phyloP scores from a whole-genome alignment of 2,797 vertebrate genomes.

The Centropyge bicolor region DNA sequence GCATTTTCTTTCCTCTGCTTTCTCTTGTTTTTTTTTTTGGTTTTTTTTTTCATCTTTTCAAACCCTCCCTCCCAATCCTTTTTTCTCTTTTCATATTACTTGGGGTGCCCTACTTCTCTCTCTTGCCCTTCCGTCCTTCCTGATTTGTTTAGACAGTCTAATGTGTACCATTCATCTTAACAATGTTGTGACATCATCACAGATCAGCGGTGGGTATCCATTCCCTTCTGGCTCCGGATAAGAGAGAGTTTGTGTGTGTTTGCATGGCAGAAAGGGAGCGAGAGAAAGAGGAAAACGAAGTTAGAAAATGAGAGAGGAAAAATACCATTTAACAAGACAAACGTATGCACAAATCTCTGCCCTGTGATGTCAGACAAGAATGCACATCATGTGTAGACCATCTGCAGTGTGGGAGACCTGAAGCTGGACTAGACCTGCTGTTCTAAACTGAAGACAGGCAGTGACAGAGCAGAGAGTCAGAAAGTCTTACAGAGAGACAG shows the following conservation, averaged over 20 bases:
- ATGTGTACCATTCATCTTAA: constrained; percentile 65
- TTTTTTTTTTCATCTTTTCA: background rate
- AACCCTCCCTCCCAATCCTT: constrained; percentile 4
- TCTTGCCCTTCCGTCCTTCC: background rate
- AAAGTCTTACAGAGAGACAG: background rate
- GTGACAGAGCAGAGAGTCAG: constrained; percentile 11
- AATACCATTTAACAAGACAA: constrained; percentile 12
- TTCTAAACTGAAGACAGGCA: background rate
- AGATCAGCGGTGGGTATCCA: constrained; percentile 49
- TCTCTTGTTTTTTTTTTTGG: background rate
- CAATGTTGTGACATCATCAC: constrained; percentile 68
- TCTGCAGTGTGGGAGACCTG: constrained; percentile 38
- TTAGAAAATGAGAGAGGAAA: background rate
- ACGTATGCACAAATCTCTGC: constrained; percentile 17
- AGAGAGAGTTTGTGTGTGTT: constrained; percentile 23
- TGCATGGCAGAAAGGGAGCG: constrained; percentile 11
- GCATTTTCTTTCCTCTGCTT: background rate
- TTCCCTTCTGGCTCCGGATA: constrained; percentile 61
- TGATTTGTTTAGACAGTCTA: constrained; percentile 70
- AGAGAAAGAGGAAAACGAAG: constrained; percentile 3
- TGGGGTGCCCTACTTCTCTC: background rate
- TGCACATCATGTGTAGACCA: constrained; percentile 54
- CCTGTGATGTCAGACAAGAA: constrained; percentile 32
- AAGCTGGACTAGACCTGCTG: background rate
- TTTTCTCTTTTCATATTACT: constrained; percentile 29